Conservation (phyloP, 2,797 vertebrate species). For the Erithacus rubecula region DNA sequence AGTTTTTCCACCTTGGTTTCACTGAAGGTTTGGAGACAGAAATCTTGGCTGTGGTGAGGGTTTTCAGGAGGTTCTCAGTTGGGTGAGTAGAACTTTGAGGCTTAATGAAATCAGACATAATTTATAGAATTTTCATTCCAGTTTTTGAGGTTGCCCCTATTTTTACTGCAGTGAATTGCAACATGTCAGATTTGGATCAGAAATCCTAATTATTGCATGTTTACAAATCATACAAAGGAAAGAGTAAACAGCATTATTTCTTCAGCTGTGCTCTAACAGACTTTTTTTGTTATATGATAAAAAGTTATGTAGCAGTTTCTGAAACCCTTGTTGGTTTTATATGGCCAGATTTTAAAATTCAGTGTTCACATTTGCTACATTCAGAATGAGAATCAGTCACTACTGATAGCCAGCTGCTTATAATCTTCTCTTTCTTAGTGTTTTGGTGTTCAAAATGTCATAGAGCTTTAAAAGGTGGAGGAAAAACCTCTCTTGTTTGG, state of each 20-base stretch:
- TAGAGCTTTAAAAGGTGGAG: not conserved
- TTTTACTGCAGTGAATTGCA: not conserved
- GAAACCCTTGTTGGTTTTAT: not conserved
- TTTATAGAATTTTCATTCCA: not conserved
- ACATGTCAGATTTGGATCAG: not conserved
- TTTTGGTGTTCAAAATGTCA: not conserved
- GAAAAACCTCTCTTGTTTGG: not conserved
- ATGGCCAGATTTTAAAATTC: not conserved
- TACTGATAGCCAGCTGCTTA: not conserved
- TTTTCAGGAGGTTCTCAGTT: not conserved
- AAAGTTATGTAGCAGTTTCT: not conserved
- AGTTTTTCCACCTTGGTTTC: not conserved
- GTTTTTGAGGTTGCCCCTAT: not conserved
- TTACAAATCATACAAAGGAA: not conserved
- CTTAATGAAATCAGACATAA: not conserved
- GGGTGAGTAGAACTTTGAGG: not conserved
- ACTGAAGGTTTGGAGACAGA: not conserved
- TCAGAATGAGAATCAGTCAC: not conserved
- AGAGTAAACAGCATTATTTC: not conserved
- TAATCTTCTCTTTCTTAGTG: not conserved
- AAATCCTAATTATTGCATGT: not conserved
- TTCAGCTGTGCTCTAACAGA: not conserved
- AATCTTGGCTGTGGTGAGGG: not conserved
- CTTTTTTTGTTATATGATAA: fast-evolving
- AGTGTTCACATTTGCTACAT: not conserved